Percentiles rank a stretch among this genome's conserved stretches.
Conservation (phyloP, 2,113 vertebrate genomes). For the Orthonyx spaldingii region DNA sequence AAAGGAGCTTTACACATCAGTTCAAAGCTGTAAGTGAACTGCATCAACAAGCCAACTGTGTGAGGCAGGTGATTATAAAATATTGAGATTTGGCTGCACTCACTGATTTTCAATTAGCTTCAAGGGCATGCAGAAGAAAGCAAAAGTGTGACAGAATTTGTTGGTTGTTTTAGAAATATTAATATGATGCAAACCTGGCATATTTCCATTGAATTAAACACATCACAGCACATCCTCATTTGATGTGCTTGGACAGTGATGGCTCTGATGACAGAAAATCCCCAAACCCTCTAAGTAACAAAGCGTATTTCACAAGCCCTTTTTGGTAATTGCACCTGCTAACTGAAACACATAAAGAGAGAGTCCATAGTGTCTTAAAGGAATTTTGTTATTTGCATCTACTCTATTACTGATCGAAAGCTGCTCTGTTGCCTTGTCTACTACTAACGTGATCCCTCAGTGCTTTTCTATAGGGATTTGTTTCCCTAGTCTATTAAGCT, state of each 20-base stretch:
- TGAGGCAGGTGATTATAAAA: slow-evolving; percentile 17
- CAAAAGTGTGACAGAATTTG: slow-evolving; percentile 15
- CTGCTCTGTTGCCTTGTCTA: background rate
- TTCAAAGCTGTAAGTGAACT: background rate
- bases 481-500: background rate
- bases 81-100: slow-evolving; percentile 39
- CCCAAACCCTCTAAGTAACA: background rate
- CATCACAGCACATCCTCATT: background rate
- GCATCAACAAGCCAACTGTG: background rate
- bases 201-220: slow-evolving; percentile 18
- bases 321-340: background rate
- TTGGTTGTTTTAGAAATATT: slow-evolving; percentile 42
- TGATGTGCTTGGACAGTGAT: background rate
- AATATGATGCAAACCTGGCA: background rate
- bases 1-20: background rate
- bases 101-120: slow-evolving; percentile 44
- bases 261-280: background rate
- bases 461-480: slow-evolving; percentile 13
- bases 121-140: slow-evolving; percentile 46
- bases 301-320: background rate
- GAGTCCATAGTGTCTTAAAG: background rate
- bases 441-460: background rate
- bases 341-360: background rate
- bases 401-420: background rate
- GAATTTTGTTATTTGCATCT: slow-evolving; percentile 22